phyloP scores from a whole-genome alignment of 1,140 invertebrate species.

The Proales similis region DNA sequence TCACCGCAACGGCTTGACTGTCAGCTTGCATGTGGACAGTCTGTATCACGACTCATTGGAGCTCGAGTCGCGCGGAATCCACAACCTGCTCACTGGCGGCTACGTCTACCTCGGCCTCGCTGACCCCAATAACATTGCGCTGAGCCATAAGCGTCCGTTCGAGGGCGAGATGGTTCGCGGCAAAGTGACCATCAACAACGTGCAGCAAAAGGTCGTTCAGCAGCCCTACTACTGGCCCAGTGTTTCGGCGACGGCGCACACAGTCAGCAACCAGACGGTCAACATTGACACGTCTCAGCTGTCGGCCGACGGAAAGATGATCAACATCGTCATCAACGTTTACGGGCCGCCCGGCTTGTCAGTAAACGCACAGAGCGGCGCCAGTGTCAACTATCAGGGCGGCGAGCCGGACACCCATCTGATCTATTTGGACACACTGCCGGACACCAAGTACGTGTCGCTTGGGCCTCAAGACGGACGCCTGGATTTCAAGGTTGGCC shows the following conservation, averaged over 20 bases:
- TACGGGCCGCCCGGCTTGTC: slow-evolving; percentile 30
- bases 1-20: slow-evolving; percentile 7
- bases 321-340: slow-evolving; percentile 35
- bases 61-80: background rate
- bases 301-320: slow-evolving; percentile 31
- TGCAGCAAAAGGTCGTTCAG: slow-evolving; percentile 30
- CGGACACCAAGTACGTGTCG: slow-evolving; percentile 19
- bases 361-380: background rate
- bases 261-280: slow-evolving; percentile 31
- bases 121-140: slow-evolving; percentile 25
- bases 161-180: slow-evolving; percentile 31
- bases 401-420: slow-evolving; percentile 18
- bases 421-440: slow-evolving; percentile 35
- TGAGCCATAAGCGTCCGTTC: slow-evolving; percentile 27
- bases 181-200: slow-evolving; percentile 34
- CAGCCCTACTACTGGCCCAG: slow-evolving; percentile 30
- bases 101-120: slow-evolving; percentile 28
- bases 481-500: slow-evolving; percentile 10
- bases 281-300: slow-evolving; percentile 31
- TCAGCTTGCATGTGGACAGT: slow-evolving; percentile 28
- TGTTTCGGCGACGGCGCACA: background rate
- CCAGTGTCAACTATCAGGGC: no score
- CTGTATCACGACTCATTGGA: slow-evolving; percentile 33
- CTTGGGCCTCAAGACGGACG: background rate
- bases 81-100: slow-evolving; percentile 17